phyloP scores from a whole-genome alignment of 2,888 invertebrate genomes.

The Phymatocera aterrima region DNA sequence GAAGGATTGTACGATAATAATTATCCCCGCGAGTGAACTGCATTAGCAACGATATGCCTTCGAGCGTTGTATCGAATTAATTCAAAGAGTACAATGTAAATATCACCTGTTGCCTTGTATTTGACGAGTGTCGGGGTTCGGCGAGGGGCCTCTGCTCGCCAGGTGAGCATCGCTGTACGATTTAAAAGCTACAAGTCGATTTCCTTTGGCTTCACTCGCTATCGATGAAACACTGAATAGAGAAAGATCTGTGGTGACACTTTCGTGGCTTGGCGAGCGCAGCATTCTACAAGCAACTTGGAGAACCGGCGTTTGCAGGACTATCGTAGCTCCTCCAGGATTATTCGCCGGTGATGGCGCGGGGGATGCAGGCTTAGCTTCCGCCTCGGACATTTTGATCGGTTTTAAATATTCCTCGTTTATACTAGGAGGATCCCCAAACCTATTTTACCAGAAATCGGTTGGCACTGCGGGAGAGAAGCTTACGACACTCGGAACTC shows the following conservation, averaged over 20 bases:
- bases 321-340: conserved; percentile 48
- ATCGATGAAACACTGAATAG: conserved; percentile 86
- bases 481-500: no score
- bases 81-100: background rate
- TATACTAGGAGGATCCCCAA: no score
- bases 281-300: conserved; percentile 80
- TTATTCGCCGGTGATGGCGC: conserved; percentile 52
- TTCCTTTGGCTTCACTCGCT: conserved; percentile 76
- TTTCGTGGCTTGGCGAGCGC: conserved; percentile 89
- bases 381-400: conserved; percentile 64
- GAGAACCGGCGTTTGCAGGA: conserved; percentile 75
- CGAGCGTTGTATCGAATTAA: conserved; percentile 5
- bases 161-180: conserved; percentile 75
- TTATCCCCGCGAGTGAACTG: no score
- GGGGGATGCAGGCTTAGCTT: conserved; percentile 62
- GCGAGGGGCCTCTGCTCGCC: conserved; percentile 81
- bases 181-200: conserved; percentile 76
- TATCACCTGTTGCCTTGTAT: conserved; percentile 67
- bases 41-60: background rate
- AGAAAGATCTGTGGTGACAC: conserved; percentile 89
- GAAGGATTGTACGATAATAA: no score
- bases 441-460: no score
- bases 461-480: no score
- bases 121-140: conserved; percentile 81
- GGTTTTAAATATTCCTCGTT: background rate